Base-by-base conservation (phyloP, 35 echinoderm and acorn worm genomes). In the Strongylocentrotus purpuratus region DNA sequence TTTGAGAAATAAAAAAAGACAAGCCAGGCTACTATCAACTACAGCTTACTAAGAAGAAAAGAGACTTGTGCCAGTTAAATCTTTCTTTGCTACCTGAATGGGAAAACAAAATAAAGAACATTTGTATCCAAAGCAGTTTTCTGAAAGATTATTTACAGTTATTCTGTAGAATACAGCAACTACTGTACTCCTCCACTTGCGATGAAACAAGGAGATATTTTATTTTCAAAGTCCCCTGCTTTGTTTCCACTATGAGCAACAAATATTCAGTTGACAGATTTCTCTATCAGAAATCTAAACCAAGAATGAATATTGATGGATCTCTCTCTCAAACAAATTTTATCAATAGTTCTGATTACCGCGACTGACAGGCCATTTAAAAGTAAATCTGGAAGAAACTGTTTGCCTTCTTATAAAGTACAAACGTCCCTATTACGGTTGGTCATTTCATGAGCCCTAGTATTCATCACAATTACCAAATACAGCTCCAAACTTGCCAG, bases 381-480 rank as follows among this genome's bases (percentile, higher is more conserved):
- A 88, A 88, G 91, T 48, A 92, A 92, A 55, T 48, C 41, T 46
- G 41, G 45, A 92, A 92, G 41, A 92, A 55, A 92, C 41, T 92
- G 45, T 48, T 92, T 92, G 41, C 41, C 32, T 48, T 55, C 91
- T 70, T 48, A 92, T 31, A 92, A 92, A 92, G 91, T 92, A 92
- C 91, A 92, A 92, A 92, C 47, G 91, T 92, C 41, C 41, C 91
- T 92, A 55, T 92, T 92, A 92, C 32, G 2, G 12, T 55, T 46
- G 47, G 91, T 55, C 91, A 92, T 92, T 48, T 4, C 28, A 31
- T 92, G 46, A 48, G n/a, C 32, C 46, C 91, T 9, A 0, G n/a
- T 92, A 92, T 92, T 92, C 47, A 55, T 92, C 91, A 92, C 41
- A 92, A 92, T 92, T 92, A 88, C 87, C 45, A 88, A 88, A 88